Evolutionary conservation across 2,888 invertebrate genomes (phyloP), one percentile per base, ranked within the genome.

Genomic region (Morpho deidamia): DNA sequence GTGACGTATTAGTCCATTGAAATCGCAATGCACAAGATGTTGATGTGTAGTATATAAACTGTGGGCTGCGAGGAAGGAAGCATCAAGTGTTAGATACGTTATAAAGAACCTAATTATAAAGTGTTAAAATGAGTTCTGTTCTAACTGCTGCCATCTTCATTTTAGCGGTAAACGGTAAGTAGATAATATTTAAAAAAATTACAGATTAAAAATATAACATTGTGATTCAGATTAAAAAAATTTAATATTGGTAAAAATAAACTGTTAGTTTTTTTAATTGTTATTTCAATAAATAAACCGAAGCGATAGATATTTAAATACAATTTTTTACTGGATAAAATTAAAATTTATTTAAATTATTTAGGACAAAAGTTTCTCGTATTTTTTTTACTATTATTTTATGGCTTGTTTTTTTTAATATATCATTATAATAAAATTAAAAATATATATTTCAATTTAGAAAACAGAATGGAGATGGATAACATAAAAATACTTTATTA

Each of bases 31-130:
- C 66, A 64, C 67, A 74, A 76, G 74, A 80, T 72, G 72, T 74
- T 68, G 68, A 74, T 70, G 71, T 77, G 76, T 83, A 88, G 88
- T 88, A 88, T 88, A 81, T 81, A 88, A 88, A 74, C 76, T 67
- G 81, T 73, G 62, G 68, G 71, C 82, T 72, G 59, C 62, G 67
- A 62, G 78, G 74, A 66, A 81, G 77, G 81, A 79, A 78, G 80
- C 81, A 83, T 80, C 74, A 64, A 62, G 67, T 70, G 67, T 58
- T 66, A 63, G 64, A 64, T 67, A 69, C 62, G 61, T 62, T 63
- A 61, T 39, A 65, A 60, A 49, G 55, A 53, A 67, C 61, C 41
- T 55, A 62, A 64, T 64, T 51, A 58, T 60, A 67, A 59, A 67
- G 54, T 48, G 55, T 66, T 60, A 78, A 68, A 53, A 86, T 85